Conservation (phyloP, 2,113 vertebrate genomes). For the Malurus cyaneus region DNA sequence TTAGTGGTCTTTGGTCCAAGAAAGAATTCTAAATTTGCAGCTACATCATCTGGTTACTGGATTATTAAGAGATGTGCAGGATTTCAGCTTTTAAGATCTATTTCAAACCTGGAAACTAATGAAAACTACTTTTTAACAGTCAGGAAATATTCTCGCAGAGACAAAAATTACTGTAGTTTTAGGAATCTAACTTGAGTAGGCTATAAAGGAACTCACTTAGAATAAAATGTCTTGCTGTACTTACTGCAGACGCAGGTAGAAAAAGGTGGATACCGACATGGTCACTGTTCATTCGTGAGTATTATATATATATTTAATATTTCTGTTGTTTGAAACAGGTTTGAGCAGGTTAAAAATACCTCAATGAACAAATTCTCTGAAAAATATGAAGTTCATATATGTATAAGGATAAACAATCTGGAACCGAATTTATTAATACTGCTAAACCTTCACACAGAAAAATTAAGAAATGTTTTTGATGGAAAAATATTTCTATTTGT, state of each 20-base stretch:
- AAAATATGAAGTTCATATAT: neutral
- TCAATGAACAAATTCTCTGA: neutral
- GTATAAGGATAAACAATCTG: neutral
- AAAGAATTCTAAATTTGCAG: neutral
- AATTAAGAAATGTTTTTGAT: neutral
- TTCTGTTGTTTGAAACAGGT: neutral
- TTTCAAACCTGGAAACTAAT: neutral
- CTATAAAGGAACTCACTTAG: neutral
- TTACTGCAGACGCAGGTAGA: neutral
- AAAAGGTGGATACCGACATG: neutral
- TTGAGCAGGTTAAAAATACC: neutral
- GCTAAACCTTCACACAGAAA: neutral
- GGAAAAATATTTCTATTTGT: neutral
- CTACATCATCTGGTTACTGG: neutral
- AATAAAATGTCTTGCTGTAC: neutral
- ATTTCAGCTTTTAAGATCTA: neutral
- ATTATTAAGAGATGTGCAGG: neutral
- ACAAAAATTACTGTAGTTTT: neutral
- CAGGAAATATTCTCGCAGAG: neutral
- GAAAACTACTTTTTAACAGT: neutral
- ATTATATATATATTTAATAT: neutral
- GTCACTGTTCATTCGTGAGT: neutral
- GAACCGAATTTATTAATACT: neutral
- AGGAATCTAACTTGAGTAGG: neutral
- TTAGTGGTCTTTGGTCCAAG: neutral